These are phyloP conservation scores for Pseudoips prasinana DNA, from an alignment of 2,888 invertebrate species.

Conservation along the genomic window DNA sequence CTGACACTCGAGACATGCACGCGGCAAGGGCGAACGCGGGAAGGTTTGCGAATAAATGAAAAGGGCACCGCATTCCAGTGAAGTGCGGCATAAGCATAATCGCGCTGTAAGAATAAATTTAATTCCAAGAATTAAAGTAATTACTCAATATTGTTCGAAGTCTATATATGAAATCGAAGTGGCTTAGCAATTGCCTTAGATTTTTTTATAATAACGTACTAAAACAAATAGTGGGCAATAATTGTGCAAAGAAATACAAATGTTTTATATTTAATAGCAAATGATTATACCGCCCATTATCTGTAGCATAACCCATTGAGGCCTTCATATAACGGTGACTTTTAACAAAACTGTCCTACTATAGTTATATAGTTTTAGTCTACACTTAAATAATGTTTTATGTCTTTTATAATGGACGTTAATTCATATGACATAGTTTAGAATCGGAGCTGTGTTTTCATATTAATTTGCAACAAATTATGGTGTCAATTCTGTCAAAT, in stretches of 20 bases:
- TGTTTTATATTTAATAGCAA: background rate
- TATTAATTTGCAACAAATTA: background rate
- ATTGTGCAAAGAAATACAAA: too few relatives aligned
- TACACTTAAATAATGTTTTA: background rate
- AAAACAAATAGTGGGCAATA: background rate
- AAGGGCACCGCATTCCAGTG: too few relatives aligned
- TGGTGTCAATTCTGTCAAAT: too few relatives aligned
- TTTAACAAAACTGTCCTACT: background rate
- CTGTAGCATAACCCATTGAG: background rate
- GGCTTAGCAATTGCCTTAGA: slow-evolving; percentile 13
- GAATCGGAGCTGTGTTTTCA: background rate
- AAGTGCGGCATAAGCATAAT: too few relatives aligned
- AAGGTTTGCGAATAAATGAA: too few relatives aligned
- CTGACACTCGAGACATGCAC: too few relatives aligned
- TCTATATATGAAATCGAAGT: slow-evolving; percentile 5
- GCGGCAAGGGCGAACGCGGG: too few relatives aligned
- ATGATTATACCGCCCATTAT: background rate
- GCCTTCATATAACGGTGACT: background rate
- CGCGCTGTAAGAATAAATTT: slow-evolving; percentile 1
- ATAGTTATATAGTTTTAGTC: background rate
- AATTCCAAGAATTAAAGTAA: background rate
- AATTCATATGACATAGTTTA: background rate
- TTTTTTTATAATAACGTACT: slow-evolving; percentile 4
- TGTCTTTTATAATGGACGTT: background rate
- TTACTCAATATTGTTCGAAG: background rate